Percentiles rank a stretch among this genome's conserved stretches.
phyloP scores from a whole-genome alignment of 1,140 invertebrate species.

The Ylistrum balloti region DNA sequence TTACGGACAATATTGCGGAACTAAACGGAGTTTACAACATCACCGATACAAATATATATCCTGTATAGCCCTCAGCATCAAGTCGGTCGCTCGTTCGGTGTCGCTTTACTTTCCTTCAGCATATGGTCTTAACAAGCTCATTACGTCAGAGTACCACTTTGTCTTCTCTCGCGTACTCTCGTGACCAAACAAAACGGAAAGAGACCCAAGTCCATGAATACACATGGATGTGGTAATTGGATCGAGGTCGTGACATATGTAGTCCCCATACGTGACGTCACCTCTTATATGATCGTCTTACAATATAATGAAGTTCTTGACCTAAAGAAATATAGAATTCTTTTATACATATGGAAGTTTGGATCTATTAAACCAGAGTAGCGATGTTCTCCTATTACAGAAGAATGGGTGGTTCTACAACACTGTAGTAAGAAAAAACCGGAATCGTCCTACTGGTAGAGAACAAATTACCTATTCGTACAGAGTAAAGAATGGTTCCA shows the following conservation, averaged over 20 bases:
- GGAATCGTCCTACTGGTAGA: too few relatives aligned
- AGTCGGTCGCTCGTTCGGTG: neutral
- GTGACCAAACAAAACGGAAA: neutral
- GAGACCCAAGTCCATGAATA: neutral
- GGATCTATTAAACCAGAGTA: too few relatives aligned
- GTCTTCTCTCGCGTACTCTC: neutral
- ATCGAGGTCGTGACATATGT: conserved; percentile 7
- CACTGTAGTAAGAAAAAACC: too few relatives aligned
- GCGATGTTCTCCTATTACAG: too few relatives aligned
- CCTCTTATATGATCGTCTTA: conserved; percentile 19
- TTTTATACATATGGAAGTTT: too few relatives aligned
- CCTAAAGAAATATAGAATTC: too few relatives aligned
- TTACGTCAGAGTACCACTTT: neutral
- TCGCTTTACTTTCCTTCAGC: neutral
- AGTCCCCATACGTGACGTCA: neutral
- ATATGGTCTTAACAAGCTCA: conserved; percentile 7
- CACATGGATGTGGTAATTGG: conserved; percentile 10
- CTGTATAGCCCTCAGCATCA: neutral
- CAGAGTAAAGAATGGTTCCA: too few relatives aligned
- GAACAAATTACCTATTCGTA: too few relatives aligned
- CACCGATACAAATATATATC: neutral
- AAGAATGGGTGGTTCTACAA: too few relatives aligned
- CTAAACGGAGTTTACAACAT: neutral
- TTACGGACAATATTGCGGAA: neutral
- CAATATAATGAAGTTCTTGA: neutral